Evolutionary conservation across 35 echinoderm and acorn worm species (phyloP).

Genomic region (Hemicentrotus pulcherrimus): DNA sequence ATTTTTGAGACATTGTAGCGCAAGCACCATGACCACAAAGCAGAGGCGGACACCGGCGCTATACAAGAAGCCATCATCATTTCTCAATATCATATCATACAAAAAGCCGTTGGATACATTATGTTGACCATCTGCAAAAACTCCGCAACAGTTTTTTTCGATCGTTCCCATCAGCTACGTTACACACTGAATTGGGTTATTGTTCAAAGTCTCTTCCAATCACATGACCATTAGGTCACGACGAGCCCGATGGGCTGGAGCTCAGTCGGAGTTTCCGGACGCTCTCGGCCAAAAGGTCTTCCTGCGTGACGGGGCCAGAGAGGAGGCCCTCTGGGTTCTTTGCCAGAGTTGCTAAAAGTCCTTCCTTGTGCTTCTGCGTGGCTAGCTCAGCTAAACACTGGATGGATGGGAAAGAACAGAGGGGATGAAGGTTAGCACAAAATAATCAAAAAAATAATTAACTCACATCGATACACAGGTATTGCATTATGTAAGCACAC

Average conservation of each 20-base stretch:
- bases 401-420: constrained; percentile 22
- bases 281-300: constrained; percentile 65
- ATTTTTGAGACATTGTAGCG: too few relatives aligned
- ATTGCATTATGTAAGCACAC: too few relatives aligned
- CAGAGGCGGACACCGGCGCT: too few relatives aligned
- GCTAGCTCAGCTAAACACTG: constrained; percentile 79
- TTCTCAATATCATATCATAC: background rate
- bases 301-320: constrained; percentile 47
- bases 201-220: background rate
- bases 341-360: constrained; percentile 61
- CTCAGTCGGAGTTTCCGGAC: constrained; percentile 60
- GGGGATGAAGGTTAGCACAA: background rate
- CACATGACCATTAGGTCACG: background rate
- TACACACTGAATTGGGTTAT: background rate
- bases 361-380: constrained; percentile 68
- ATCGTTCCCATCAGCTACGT: background rate
- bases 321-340: constrained; percentile 66
- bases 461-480: too few relatives aligned
- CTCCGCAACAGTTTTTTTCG: background rate
- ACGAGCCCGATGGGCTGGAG: background rate
- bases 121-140: background rate
- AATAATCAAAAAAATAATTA: too few relatives aligned
- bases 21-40: too few relatives aligned
- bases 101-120: background rate
- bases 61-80: background rate